A percentile compares a stretch with the other conserved stretches of the same genome.
Evolutionary conservation across 2,888 invertebrate genomes (phyloP).

Genomic region (Tipula helvola): DNA sequence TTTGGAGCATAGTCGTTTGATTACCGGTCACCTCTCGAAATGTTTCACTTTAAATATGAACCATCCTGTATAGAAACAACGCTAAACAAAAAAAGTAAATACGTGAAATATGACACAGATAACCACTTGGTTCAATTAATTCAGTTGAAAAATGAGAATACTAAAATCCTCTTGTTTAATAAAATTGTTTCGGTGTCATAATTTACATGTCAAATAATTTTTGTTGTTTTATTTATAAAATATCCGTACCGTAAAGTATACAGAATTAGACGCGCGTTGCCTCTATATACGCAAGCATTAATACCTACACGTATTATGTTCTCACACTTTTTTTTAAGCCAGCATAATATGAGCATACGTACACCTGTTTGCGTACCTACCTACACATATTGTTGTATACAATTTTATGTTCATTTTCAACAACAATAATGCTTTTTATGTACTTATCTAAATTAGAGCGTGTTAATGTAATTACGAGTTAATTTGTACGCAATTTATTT

Average conservation of each 20-base stretch:
- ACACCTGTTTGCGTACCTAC: neutral
- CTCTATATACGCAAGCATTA: too few relatives aligned
- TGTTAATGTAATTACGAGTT: conserved; percentile 4
- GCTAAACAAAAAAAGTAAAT: too few relatives aligned
- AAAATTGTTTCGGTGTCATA: neutral
- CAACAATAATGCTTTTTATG: neutral
- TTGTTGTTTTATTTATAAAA: neutral
- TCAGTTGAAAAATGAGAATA: neutral
- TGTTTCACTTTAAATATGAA: too few relatives aligned
- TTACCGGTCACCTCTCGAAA: too few relatives aligned
- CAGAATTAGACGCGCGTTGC: neutral
- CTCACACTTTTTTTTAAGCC: neutral
- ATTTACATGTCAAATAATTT: neutral
- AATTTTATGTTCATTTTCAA: neutral
- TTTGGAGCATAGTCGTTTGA: too few relatives aligned
- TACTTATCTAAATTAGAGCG: neutral
- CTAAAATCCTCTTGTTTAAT: neutral
- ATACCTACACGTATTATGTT: neutral
- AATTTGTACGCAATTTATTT: neutral
- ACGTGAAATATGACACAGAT: neutral
- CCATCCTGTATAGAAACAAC: too few relatives aligned
- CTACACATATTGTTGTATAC: neutral
- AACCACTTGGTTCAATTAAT: neutral
- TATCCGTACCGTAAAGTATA: neutral
- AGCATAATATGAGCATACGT: neutral